Conservation (phyloP, 2,113 vertebrate genomes). For the Psittacula cyanocephala region DNA sequence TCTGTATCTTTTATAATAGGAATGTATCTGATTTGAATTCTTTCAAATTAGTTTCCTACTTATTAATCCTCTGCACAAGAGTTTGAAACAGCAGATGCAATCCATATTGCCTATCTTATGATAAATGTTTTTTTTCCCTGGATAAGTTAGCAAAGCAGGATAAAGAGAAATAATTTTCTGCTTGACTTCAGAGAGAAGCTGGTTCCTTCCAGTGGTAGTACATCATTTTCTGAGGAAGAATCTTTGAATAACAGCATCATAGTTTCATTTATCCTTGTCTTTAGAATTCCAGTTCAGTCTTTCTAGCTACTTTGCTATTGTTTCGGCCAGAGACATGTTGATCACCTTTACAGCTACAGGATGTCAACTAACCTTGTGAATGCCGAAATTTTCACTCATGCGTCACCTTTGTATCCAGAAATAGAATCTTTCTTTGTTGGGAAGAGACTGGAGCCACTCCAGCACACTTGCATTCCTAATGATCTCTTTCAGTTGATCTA, state of each 20-base stretch:
- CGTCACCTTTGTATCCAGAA: background rate
- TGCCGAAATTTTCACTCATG: background rate
- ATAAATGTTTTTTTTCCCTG: background rate
- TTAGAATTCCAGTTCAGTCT: background rate
- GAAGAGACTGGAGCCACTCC: background rate
- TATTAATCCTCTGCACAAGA: background rate
- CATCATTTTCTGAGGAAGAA: background rate
- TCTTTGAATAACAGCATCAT: background rate
- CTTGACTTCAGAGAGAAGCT: background rate
- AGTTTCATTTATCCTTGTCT: background rate
- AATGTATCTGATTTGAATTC: background rate
- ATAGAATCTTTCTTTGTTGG: background rate
- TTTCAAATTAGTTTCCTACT: background rate
- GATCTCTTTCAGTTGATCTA: background rate
- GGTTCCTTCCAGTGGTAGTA: background rate
- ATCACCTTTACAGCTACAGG: background rate
- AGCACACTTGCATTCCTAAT: background rate
- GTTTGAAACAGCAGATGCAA: background rate
- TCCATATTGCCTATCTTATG: background rate
- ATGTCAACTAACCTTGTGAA: background rate
- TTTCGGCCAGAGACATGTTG: background rate
- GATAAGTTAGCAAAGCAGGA: background rate
- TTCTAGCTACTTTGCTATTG: background rate
- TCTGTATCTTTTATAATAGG: background rate
- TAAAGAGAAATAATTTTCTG: background rate